phyloP scores from a whole-genome alignment of 2,888 invertebrate genomes.

The Ethmia dodecea region DNA sequence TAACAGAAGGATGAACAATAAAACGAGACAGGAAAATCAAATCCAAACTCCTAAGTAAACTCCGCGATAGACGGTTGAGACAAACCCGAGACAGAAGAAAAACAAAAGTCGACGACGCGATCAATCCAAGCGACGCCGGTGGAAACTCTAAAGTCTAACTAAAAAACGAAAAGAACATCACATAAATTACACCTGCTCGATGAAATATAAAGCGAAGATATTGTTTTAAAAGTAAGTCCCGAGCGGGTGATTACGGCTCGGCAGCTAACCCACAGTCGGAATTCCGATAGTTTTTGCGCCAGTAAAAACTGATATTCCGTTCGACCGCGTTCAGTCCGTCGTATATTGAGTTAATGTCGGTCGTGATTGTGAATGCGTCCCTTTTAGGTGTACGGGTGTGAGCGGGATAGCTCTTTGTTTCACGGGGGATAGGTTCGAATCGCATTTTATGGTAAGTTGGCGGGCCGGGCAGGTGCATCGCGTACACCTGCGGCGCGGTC shows the following conservation, averaged over 20 bases:
- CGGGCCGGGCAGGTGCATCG: conserved; percentile 68
- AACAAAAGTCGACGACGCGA: conserved; percentile 60
- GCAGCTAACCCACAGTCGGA: conserved; percentile 62
- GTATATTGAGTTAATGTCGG: conserved; percentile 74
- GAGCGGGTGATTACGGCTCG: conserved; percentile 60
- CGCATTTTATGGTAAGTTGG: conserved; percentile 76
- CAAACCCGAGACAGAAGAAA: conserved; percentile 67
- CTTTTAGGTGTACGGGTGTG: conserved; percentile 36
- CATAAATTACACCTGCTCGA: conserved; percentile 68
- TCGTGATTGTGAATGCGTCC: conserved; percentile 62
- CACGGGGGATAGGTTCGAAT: conserved; percentile 63
- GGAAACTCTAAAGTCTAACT: conserved; percentile 54
- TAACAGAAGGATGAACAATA: conserved; percentile 38
- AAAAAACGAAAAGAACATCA: conserved; percentile 48
- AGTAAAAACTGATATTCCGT: conserved; percentile 73
- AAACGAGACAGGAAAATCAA: conserved; percentile 52
- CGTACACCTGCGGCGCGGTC: conserved; percentile 70
- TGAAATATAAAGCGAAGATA: conserved; percentile 65
- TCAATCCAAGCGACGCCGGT: conserved; percentile 45
- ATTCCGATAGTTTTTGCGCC: conserved; percentile 75
- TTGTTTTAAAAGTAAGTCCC: conserved; percentile 71
- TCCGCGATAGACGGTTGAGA: conserved; percentile 49
- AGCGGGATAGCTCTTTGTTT: conserved; percentile 58
- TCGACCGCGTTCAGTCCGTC: conserved; percentile 61
- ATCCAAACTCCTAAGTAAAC: conserved; percentile 65